Conservation (phyloP, 2,888 invertebrate species). For the Pedicia rivosa region DNA sequence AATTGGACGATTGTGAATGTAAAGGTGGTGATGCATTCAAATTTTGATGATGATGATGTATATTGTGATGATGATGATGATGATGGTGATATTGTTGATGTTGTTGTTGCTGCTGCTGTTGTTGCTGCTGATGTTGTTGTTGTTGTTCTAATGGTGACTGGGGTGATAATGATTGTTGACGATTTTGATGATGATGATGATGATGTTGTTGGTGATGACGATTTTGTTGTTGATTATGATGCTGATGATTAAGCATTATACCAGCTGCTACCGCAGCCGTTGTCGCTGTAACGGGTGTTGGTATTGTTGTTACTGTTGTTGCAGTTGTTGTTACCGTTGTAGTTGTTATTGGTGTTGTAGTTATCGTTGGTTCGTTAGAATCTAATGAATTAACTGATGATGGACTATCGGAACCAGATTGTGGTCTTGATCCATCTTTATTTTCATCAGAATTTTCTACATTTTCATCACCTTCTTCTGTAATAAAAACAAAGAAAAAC, state of each 20-base stretch:
- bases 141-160: neutral
- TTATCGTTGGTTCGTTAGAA: no score
- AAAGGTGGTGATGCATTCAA: slow-evolving; percentile 14
- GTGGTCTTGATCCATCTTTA: slow-evolving; percentile 3
- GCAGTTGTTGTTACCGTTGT: slow-evolving; percentile 17
- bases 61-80: slow-evolving; percentile 1
- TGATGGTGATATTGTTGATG: neutral
- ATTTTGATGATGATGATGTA: slow-evolving; percentile 4
- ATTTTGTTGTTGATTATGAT: no score
- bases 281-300: slow-evolving; percentile 16
- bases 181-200: no score
- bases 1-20: slow-evolving; percentile 9
- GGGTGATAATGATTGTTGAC: no score
- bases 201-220: no score
- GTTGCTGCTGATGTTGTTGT: no score
- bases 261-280: no score
- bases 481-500: slow-evolving; percentile 5
- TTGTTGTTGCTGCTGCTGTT: neutral
- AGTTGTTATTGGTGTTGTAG: no score
- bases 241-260: no score
- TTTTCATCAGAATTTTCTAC: slow-evolving; percentile 8
- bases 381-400: no score
- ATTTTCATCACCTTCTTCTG: slow-evolving; percentile 11
- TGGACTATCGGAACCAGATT: no score
- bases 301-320: slow-evolving; percentile 6